Evolutionary conservation across 2,888 invertebrate species (phyloP).

Genomic region (Calameuta filiformis): DNA sequence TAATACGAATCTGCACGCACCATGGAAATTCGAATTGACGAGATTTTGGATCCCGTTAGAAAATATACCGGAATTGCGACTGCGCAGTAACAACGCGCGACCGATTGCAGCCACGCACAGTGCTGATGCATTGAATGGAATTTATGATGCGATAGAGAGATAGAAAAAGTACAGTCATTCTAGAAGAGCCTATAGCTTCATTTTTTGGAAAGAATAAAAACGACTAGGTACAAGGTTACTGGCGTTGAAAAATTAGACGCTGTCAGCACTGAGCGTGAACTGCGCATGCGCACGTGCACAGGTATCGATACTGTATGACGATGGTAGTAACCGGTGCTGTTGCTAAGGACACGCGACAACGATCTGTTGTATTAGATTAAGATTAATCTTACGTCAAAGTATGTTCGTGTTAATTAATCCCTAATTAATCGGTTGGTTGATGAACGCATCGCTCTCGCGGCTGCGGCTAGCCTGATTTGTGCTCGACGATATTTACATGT

Average conservation of each 20-base stretch:
- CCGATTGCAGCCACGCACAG: neutral
- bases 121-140: neutral
- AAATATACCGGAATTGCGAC: neutral
- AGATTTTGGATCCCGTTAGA: neutral
- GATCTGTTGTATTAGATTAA: neutral
- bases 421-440: neutral
- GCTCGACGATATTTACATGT: constrained; percentile 52
- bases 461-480: constrained; percentile 40
- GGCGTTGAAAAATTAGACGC: neutral
- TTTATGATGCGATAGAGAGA: neutral
- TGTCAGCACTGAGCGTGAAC: neutral
- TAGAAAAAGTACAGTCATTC: neutral
- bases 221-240: neutral
- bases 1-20: neutral
- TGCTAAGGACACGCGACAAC: neutral
- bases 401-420: neutral
- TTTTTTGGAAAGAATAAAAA: neutral
- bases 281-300: neutral
- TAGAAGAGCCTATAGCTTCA: neutral
- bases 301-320: neutral
- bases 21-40: neutral
- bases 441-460: neutral
- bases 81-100: neutral
- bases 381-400: neutral
- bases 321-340: neutral